These are phyloP conservation scores for Falcaria lacertinaria DNA, from an alignment of 2,888 invertebrate genomes.

Conservation along the genomic window DNA sequence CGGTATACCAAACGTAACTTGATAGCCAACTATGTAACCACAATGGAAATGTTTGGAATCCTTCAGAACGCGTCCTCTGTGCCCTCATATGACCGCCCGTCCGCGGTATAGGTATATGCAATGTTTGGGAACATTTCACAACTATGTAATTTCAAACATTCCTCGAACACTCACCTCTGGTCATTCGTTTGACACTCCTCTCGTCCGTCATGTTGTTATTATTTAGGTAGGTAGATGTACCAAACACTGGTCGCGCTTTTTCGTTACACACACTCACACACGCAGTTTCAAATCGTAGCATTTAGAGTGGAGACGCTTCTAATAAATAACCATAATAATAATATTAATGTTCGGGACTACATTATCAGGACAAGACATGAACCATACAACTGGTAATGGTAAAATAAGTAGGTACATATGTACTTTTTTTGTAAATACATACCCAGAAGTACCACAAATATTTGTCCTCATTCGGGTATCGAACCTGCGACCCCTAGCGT, in stretches of 20 bases:
- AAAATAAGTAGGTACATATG: too few species aligned
- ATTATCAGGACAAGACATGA: too few species aligned
- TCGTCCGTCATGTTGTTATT: neutral
- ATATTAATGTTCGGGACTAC: too few species aligned
- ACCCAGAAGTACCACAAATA: too few species aligned
- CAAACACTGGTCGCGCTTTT: neutral
- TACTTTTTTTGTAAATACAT: too few species aligned
- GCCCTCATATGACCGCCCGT: slow-evolving; percentile 16
- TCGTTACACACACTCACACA: neutral
- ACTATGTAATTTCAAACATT: slow-evolving; percentile 39
- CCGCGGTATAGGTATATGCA: slow-evolving; percentile 26
- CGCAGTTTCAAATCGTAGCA: neutral
- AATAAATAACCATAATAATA: too few species aligned
- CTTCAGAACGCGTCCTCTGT: slow-evolving; percentile 32
- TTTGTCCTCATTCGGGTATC: too few species aligned
- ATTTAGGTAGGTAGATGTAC: neutral
- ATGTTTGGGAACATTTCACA: slow-evolving; percentile 34
- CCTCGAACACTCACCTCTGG: slow-evolving; percentile 20
- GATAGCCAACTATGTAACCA: neutral
- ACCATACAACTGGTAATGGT: too few species aligned
- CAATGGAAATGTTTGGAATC: slow-evolving; percentile 44
- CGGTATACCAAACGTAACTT: neutral
- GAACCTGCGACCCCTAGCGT: too few species aligned
- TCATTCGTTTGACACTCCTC: slow-evolving; percentile 15
- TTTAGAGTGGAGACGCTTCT: too few species aligned